Evolutionary conservation across 2,888 invertebrate genomes (phyloP).

Genomic region (Tromatobia lineatoria): DNA sequence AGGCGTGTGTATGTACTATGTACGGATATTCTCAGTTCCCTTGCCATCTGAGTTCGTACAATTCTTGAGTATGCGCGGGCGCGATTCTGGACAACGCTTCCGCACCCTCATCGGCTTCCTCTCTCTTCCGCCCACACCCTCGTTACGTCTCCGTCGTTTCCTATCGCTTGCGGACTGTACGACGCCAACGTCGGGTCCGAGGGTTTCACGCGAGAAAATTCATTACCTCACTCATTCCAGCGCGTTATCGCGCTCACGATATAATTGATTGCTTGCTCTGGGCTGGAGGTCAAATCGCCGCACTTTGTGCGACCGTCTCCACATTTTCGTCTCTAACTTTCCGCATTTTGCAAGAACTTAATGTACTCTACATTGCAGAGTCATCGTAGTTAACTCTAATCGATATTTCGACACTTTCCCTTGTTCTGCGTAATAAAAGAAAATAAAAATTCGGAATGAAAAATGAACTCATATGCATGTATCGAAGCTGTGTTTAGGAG

Average conservation of each 20-base stretch:
- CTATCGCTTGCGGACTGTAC: slow-evolving; percentile 41
- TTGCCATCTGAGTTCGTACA: slow-evolving; percentile 63
- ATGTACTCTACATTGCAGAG: background rate
- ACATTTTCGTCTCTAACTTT: slow-evolving; percentile 24
- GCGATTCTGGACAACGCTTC: slow-evolving; percentile 74
- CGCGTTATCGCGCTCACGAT: slow-evolving; percentile 78
- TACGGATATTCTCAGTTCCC: background rate
- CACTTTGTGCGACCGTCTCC: slow-evolving; percentile 31
- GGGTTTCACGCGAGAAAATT: slow-evolving; percentile 76
- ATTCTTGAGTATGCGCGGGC: slow-evolving; percentile 67
- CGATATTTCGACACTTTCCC: too few relatives aligned
- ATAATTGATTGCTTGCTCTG: slow-evolving; percentile 77
- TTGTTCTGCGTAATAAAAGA: too few relatives aligned
- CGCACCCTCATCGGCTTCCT: slow-evolving; percentile 63
- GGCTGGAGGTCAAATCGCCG: slow-evolving; percentile 70
- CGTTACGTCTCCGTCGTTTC: slow-evolving; percentile 26
- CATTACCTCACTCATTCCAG: slow-evolving; percentile 81
- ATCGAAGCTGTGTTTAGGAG: too few relatives aligned
- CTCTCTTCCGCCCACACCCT: slow-evolving; percentile 42
- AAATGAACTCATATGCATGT: too few relatives aligned
- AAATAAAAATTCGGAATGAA: too few relatives aligned
- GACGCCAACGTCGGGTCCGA: slow-evolving; percentile 60
- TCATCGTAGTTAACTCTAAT: too few relatives aligned
- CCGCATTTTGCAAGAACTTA: background rate
- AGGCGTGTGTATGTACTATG: slow-evolving; percentile 25